Base-by-base conservation (phyloP, 2,888 invertebrate species). In the Thymelicus sylvestris region DNA sequence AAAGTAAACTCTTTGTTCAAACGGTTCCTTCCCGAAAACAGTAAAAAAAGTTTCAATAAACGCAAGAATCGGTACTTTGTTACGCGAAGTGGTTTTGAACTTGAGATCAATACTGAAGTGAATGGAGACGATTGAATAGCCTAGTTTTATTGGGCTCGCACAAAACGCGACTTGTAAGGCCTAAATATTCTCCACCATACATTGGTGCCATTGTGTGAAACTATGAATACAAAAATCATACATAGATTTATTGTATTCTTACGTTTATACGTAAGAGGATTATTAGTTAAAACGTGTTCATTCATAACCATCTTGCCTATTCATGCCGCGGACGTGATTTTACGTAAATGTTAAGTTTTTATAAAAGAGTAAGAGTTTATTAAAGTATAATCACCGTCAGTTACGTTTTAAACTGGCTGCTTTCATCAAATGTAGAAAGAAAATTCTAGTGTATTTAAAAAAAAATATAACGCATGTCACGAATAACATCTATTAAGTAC, bases 61-160 rank as follows among this genome's bases (percentile, higher is more conserved):
- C 8, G 63, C 52, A 31, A 52, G 52, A 65, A 65, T 52, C 24
- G 57, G 31, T 64, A 15, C 66, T 66, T 71, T 71, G 66, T 70
- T 70, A 71, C 31, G 41, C 31, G 61, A 66, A 71, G 71, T 62
- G 71, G 61, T 71, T 66, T 62, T 77, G 57, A 74, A 77, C 70
- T 77, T 62, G 47, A 78, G 81, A 85, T 86, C 82, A 80, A 85
- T 84, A 81, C 72, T 15, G 52, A 61, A 73, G 73, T 73, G 75
- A 80, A 79, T 71, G 60, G 72, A 63, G 70, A 63, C 64, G 73
- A 66, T 67, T 75, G 63, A 72, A 72, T 73, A 76, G 70, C 69
- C 66, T 66, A 72, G 69, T 74, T 76, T 68, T 74, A 74, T 72
- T 71, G 64, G 44, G n/a, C 47, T 48, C 52, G 61, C 39, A 71